A percentile compares a stretch with the other conserved stretches of the same genome.
Conservation (phyloP, 2,113 vertebrate genomes). For the Epinephelus cyanopodus region DNA sequence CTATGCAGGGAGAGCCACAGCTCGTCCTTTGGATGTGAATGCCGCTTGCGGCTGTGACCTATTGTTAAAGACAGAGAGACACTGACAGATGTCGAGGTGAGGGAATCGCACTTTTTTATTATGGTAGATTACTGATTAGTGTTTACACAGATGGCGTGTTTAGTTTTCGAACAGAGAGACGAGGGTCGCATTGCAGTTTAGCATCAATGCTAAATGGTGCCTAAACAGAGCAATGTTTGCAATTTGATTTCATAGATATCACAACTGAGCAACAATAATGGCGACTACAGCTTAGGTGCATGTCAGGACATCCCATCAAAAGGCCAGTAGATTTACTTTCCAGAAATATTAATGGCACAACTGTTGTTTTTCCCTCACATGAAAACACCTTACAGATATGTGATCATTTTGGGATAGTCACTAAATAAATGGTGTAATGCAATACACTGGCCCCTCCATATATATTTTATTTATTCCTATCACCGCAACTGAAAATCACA, state of each 20-base stretch:
- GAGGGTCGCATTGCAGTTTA: background rate
- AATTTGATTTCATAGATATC: background rate
- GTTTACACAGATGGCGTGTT: constrained; percentile 42
- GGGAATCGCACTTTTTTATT: constrained; percentile 3
- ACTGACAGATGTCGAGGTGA: constrained; percentile 29
- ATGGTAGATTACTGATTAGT: constrained; percentile 17
- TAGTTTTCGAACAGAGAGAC: background rate
- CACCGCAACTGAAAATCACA: no score
- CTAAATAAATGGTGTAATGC: background rate
- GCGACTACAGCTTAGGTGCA: background rate
- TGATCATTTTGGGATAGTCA: no score
- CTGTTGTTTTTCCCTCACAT: background rate
- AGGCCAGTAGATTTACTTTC: background rate
- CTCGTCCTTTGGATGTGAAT: background rate
- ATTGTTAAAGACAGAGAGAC: constrained; percentile 6
- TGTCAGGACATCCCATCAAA: background rate
- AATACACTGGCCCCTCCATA: background rate
- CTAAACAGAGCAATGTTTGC: background rate
- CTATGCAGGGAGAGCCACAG: background rate
- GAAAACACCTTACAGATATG: background rate
- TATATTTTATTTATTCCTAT: no score
- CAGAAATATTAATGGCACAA: background rate
- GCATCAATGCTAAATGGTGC: constrained; percentile 2
- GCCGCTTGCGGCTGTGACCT: background rate
- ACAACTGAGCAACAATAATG: background rate